These are phyloP conservation scores for Drosophila sechellia DNA, from an alignment of 1,140 invertebrate genomes.

Conservation along the genomic window DNA sequence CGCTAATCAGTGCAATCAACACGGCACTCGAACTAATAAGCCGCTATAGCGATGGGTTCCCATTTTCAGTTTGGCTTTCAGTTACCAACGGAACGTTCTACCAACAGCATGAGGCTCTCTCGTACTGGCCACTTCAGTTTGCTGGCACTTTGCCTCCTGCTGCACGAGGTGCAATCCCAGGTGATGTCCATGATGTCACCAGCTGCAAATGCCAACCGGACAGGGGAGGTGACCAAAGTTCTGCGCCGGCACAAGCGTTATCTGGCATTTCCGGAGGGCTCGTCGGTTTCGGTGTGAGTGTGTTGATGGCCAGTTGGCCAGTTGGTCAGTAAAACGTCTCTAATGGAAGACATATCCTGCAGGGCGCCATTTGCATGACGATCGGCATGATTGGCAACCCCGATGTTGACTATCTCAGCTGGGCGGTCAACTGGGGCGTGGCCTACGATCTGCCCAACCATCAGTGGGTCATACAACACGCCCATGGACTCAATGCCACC, in stretches of 20 bases:
- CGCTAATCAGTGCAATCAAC: conserved; percentile 67
- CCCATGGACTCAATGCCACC: conserved; percentile 75
- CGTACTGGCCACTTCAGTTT: conserved; percentile 2
- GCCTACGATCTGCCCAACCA: conserved; percentile 90
- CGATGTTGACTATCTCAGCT: conserved; percentile 74
- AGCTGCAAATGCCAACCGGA: conserved; percentile 25
- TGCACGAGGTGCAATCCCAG: conserved; percentile 4
- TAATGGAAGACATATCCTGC: conserved; percentile 5
- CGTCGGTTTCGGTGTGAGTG: conserved; percentile 82
- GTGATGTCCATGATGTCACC: background rate
- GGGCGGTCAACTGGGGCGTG: conserved; percentile 89
- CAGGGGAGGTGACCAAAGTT: conserved; percentile 38
- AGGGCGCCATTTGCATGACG: conserved; percentile 81
- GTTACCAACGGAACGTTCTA: conserved; percentile 42
- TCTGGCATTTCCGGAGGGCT: conserved; percentile 84
- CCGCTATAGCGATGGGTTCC: conserved; percentile 15
- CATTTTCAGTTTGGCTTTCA: conserved; percentile 11
- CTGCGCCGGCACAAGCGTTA: conserved; percentile 77
- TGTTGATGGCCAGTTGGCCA: background rate
- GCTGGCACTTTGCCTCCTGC: conserved; percentile 2
- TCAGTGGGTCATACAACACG: conserved; percentile 86
- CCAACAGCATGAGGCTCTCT: conserved; percentile 40
- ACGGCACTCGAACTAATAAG: conserved; percentile 52
- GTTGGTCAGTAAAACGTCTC: background rate
- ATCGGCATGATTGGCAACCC: conserved; percentile 82